These are phyloP conservation scores for Ceratina japonica DNA, from an alignment of 1,140 invertebrate genomes.

Conservation along the genomic window DNA sequence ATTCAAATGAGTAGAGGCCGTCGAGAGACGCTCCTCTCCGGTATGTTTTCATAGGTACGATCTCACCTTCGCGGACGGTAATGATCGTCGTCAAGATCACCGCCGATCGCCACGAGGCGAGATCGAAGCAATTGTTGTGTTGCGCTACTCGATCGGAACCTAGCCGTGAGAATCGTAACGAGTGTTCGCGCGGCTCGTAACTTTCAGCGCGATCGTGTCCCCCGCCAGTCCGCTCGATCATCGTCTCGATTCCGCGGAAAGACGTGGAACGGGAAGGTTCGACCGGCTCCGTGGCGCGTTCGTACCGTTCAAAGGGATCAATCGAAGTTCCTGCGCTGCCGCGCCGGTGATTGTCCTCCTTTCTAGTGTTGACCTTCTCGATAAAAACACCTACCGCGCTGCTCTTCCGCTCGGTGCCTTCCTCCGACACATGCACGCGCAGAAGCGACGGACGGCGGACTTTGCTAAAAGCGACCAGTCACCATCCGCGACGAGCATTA, in stretches of 20 bases:
- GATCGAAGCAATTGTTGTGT: conserved; percentile 55
- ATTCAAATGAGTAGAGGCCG: background rate
- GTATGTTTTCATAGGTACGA: conserved; percentile 21
- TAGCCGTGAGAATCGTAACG: conserved; percentile 69
- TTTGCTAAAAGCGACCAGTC: conserved; percentile 12
- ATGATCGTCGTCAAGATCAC: conserved; percentile 58
- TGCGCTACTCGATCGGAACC: conserved; percentile 37
- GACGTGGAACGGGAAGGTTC: conserved; percentile 19
- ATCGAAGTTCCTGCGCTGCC: conserved; percentile 27
- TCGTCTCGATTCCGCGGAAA: conserved; percentile 37
- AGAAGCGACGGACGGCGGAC: background rate
- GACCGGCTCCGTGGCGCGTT: conserved; percentile 7
- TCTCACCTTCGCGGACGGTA: conserved; percentile 47
- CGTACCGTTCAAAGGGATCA: conserved; percentile 38
- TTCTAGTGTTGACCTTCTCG: conserved; percentile 49
- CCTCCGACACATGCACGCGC: too few relatives aligned
- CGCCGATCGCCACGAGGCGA: conserved; percentile 57
- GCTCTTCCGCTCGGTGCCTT: conserved; percentile 24
- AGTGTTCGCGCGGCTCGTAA: conserved; percentile 40
- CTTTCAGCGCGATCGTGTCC: conserved; percentile 39
- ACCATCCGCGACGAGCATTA: background rate
- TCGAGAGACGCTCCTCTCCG: background rate
- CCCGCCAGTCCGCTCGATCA: conserved; percentile 25
- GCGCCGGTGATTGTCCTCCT: conserved; percentile 42
- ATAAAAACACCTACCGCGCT: conserved; percentile 32